A percentile compares a stretch with the other conserved stretches of the same genome.
Conservation (phyloP, 2,113 vertebrate species). For the Varanus salvator region DNA sequence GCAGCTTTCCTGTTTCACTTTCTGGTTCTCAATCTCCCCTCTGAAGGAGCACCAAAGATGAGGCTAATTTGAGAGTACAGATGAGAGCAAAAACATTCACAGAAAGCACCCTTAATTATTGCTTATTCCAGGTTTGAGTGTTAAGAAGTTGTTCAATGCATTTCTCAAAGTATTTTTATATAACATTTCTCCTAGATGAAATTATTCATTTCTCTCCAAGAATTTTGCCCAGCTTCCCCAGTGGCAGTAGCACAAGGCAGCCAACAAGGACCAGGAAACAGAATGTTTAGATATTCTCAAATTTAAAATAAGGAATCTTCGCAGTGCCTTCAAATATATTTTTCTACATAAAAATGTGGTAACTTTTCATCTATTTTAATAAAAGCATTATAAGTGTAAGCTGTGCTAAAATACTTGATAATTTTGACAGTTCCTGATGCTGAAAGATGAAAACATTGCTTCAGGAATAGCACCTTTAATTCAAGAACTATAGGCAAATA, state of each 20-base stretch:
- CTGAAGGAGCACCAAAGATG: not conserved
- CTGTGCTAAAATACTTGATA: not conserved
- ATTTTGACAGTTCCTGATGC: not conserved
- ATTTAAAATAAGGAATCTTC: not conserved
- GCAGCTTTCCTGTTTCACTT: no score
- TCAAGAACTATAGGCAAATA: not conserved
- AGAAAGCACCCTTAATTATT: not conserved
- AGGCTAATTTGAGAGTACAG: not conserved
- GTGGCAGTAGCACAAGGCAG: not conserved
- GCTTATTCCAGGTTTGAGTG: not conserved
- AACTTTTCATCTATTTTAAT: not conserved
- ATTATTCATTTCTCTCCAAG: not conserved
- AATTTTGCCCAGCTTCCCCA: not conserved
- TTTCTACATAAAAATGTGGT: not conserved
- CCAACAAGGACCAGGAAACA: not conserved
- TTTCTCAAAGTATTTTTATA: not conserved
- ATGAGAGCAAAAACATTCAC: not conserved
- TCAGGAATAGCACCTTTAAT: not conserved
- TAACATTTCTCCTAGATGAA: not conserved
- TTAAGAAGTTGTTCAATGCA: not conserved
- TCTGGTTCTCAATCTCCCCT: not conserved
- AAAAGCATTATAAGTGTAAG: not conserved
- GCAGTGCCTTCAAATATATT: not conserved
- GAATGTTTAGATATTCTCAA: not conserved
- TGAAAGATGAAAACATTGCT: not conserved